phyloP scores from a whole-genome alignment of 2,888 invertebrate genomes.

The Drosophila meridionalis region DNA sequence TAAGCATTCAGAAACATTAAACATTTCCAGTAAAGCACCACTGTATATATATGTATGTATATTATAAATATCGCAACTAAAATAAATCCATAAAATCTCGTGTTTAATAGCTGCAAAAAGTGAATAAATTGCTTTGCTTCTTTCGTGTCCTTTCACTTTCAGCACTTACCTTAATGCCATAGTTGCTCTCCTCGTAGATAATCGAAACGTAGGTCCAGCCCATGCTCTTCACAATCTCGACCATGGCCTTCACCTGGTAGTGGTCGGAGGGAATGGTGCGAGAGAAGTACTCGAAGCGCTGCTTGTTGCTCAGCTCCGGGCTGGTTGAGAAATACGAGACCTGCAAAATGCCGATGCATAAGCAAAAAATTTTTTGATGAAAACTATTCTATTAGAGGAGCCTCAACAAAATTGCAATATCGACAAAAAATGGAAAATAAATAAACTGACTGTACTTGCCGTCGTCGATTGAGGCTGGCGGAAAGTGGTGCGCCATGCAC shows the following conservation, averaged over 20 bases:
- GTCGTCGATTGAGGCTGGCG: not conserved
- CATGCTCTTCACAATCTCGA: conserved; percentile 94
- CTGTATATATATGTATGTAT: no score
- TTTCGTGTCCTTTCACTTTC: not conserved
- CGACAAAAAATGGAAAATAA: not conserved
- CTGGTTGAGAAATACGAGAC: conserved; percentile 98
- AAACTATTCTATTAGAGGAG: conserved; percentile 23
- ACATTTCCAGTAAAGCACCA: no score
- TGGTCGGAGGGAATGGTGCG: conserved; percentile 97
- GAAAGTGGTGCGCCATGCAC: conserved; percentile 2
- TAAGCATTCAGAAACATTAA: no score
- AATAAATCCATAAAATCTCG: not conserved
- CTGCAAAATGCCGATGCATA: conserved; percentile 85
- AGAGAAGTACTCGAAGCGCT: conserved; percentile 97
- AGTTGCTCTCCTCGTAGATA: conserved; percentile 98
- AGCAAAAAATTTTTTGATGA: conserved; percentile 14
- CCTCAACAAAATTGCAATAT: conserved; percentile 15
- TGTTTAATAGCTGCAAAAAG: not conserved
- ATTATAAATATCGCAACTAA: not conserved
- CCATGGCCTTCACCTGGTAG: conserved; percentile 97
- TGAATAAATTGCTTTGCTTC: not conserved
- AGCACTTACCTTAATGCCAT: conserved; percentile 93
- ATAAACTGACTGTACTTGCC: not conserved
- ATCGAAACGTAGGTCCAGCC: conserved; percentile 98
- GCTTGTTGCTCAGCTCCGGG: conserved; percentile 96